Percentiles rank a stretch among this genome's conserved stretches.
Evolutionary conservation across 35 echinoderm and acorn worm genomes (phyloP).

Genomic region (Lytechinus pictus): DNA sequence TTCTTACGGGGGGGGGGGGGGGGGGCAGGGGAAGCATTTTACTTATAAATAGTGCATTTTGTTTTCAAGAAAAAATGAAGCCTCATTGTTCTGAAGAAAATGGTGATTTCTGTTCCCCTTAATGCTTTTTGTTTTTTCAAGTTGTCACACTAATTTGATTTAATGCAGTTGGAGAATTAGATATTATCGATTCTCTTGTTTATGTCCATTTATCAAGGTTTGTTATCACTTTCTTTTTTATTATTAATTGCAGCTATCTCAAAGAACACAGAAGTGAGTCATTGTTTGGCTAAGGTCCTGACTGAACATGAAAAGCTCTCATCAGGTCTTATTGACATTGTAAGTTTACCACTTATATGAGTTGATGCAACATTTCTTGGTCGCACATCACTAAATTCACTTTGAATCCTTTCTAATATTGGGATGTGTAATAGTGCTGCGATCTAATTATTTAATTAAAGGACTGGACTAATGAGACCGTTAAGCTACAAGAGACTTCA

Average conservation of each 20-base stretch:
- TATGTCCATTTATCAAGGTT: background rate
- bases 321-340: constrained; percentile 82
- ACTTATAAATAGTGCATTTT: background rate
- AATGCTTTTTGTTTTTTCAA: background rate
- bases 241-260: constrained; percentile 51
- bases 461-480: no score
- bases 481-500: no score
- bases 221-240: background rate
- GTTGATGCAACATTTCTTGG: background rate
- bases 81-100: background rate
- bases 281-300: constrained; percentile 73
- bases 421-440: no score
- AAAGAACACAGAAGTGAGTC: constrained; percentile 61
- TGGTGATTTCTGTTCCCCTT: background rate
- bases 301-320: constrained; percentile 49
- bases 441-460: no score
- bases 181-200: background rate
- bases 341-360: constrained; percentile 33
- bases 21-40: no score
- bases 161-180: no score
- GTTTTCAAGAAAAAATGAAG: background rate
- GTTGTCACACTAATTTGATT: background rate
- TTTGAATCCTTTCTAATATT: no score
- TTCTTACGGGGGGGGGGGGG: no score
- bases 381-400: background rate